phyloP scores from a whole-genome alignment of 2,888 invertebrate species.

The Xylocampa areola region DNA sequence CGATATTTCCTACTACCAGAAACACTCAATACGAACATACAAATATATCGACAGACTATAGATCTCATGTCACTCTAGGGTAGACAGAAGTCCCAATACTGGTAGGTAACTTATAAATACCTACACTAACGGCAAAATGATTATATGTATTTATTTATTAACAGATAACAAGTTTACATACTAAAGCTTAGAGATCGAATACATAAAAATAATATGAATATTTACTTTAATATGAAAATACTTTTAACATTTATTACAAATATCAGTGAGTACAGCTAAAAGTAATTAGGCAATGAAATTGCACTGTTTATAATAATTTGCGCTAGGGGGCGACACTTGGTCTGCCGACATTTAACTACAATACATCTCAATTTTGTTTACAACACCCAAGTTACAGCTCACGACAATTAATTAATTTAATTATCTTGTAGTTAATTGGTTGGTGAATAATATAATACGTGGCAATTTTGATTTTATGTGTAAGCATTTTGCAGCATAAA shows the following conservation, averaged over 20 bases:
- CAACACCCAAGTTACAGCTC: conserved; percentile 47
- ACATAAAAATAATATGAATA: conserved; percentile 57
- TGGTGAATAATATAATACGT: not conserved
- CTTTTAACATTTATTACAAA: conserved; percentile 64
- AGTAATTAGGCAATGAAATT: conserved; percentile 61
- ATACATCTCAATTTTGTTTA: conserved; percentile 39
- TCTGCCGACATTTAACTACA: conserved; percentile 25
- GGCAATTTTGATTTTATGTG: too few species aligned
- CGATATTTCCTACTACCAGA: conserved; percentile 43
- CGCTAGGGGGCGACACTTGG: conserved; percentile 45
- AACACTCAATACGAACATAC: conserved; percentile 43
- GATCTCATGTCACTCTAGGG: conserved; percentile 21
- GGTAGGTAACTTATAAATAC: conserved; percentile 58
- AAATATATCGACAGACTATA: conserved; percentile 37
- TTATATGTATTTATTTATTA: conserved; percentile 48
- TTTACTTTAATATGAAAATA: conserved; percentile 67
- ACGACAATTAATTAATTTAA: conserved; percentile 35
- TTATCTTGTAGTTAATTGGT: conserved; percentile 8
- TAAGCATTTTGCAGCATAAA: too few species aligned
- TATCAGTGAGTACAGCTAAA: conserved; percentile 54
- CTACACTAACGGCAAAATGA: conserved; percentile 60
- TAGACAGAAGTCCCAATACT: conserved; percentile 44
- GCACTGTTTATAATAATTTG: conserved; percentile 61
- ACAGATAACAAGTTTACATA: conserved; percentile 57
- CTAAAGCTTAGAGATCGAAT: conserved; percentile 63